These are phyloP conservation scores for Drosophila ercepeae DNA, from an alignment of 1,140 invertebrate species.

Conservation along the genomic window DNA sequence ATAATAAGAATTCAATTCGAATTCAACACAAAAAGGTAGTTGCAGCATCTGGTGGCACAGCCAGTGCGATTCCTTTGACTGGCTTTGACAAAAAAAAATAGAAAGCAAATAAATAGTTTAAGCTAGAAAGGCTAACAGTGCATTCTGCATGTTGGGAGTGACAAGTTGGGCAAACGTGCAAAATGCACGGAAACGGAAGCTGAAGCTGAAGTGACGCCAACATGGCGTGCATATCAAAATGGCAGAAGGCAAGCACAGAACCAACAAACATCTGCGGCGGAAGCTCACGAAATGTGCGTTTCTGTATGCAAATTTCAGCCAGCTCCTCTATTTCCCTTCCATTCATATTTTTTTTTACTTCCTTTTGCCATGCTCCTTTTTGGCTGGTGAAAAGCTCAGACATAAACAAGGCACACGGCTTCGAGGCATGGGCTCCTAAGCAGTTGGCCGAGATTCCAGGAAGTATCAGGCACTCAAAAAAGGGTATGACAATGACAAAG, in stretches of 20 bases:
- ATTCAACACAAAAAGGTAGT: constrained; percentile 21
- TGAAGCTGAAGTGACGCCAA: constrained; percentile 45
- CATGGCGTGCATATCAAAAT: constrained; percentile 64
- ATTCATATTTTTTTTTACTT: not conserved
- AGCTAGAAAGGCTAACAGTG: not conserved
- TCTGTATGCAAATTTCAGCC: constrained; percentile 62
- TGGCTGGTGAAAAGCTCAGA: constrained; percentile 4
- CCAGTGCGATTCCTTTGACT: not conserved
- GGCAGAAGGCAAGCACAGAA: constrained; percentile 57
- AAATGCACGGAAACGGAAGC: constrained; percentile 63
- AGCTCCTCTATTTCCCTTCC: constrained; percentile 8
- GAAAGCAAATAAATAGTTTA: constrained; percentile 1
- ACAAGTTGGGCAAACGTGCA: constrained; percentile 74
- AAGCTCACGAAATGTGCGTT: constrained; percentile 34
- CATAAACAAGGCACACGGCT: constrained; percentile 46
- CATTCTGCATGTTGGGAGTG: constrained; percentile 52
- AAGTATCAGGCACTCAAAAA: constrained; percentile 52
- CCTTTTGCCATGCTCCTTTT: not conserved
- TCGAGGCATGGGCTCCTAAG: constrained; percentile 20
- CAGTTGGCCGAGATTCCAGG: constrained; percentile 50
- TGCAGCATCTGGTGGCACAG: constrained; percentile 45
- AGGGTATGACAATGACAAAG: constrained; percentile 81
- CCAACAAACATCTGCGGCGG: constrained; percentile 61
- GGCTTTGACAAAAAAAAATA: constrained; percentile 10
- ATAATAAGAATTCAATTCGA: constrained; percentile 21